Evolutionary conservation across 1,140 invertebrate species (phyloP), one percentile per base, ranked within the genome.

Genomic region (Drosophila saltans): DNA sequence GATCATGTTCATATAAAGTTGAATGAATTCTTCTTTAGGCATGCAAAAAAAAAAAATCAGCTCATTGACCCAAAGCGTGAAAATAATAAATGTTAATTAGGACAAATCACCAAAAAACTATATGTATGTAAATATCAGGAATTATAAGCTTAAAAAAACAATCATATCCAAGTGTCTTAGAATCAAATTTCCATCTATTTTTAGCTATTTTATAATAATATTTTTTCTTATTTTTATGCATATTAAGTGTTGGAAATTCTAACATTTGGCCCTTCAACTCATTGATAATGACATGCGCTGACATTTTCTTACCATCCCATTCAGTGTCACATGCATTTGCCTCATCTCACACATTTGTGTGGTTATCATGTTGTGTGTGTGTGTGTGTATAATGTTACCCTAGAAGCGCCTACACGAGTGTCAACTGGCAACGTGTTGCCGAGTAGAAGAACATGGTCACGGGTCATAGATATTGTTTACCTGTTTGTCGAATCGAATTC

Each of bases 291-390:
- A 52, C 45, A 52, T 52, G 45, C 26, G 45, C 8, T 48, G 45
- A 48, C 45, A 24, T 48, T 48, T 16, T 0, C 16, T 48, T 21
- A 48, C 16, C 16, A 16, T 16, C 16, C 16, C 16, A 16, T 16
- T 16, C 16, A 16, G 45, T 24, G 8, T 52, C 45, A 52, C 45
- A 52, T 52, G 45, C 45, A 52, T 52, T 52, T 52, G 45, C 45
- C 24, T 52, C 45, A 52, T 52, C 45, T 26, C 24, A 8, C 45
- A 21, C 33, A 36, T 36, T 36, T 7, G 33, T 36, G 6, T 36
- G 33, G 3, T 5, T 7, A 36, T 36, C 39, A 8, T 48, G 21
- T 21, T 36, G 3, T 36, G 33, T 36, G 33, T 36, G 1, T 36
- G 33, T 36, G 33, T 36, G 33, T 5, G 1, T 7, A 36, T 6